Base-by-base conservation (phyloP, 2,113 vertebrate genomes). In the Limnothrissa miodon region DNA sequence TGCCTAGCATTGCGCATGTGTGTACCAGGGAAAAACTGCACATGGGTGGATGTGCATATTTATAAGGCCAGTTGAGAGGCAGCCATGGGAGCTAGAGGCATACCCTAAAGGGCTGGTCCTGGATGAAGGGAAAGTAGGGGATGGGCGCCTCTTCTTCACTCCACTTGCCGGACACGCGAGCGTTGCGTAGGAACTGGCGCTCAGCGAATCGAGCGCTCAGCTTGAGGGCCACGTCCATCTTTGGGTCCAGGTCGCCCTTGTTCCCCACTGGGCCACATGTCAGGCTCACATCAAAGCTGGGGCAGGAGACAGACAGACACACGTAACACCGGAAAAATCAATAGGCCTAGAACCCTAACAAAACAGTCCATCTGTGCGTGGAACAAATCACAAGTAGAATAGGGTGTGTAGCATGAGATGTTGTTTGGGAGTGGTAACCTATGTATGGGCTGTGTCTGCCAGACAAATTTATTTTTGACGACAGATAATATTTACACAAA, bases 71-170 rank as follows among this genome's bases (percentile, higher is more conserved):
- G 0, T 33, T 36, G 66, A 36, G 36, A 36, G 66, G 11, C 13
- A 74, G 66, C 9, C 29, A 74, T 36, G 33, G 15, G 33, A 33
- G 66, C 66, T 5, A 53, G 87, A 17, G 88, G 94, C 93, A 96
- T 94, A 99, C 98, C 95, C 97, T 95, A 90, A 99, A 99, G 36
- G 98, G 98, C 91, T 99, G 98, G 89, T 99, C 97, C 0, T 96
- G 96, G 89, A 99, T 99, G 93, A 99, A 99, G 0, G 98, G 98
- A 56, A 99, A 99, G 90, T 99, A 99, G 79, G 93, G 92, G 80
- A 97, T 98, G 62, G 97, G 93, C 0, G 95, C 95, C 83, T 99
- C 97, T 88, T 98, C 97, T 87, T 95, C 95, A 1, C 97, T 96
- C 95, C 96, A 97, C 88, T 98, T 96, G 45, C 98, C 98, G 0